These are phyloP conservation scores for Neogale vison DNA, from an alignment of 2,113 vertebrate species.

Conservation along the genomic window DNA sequence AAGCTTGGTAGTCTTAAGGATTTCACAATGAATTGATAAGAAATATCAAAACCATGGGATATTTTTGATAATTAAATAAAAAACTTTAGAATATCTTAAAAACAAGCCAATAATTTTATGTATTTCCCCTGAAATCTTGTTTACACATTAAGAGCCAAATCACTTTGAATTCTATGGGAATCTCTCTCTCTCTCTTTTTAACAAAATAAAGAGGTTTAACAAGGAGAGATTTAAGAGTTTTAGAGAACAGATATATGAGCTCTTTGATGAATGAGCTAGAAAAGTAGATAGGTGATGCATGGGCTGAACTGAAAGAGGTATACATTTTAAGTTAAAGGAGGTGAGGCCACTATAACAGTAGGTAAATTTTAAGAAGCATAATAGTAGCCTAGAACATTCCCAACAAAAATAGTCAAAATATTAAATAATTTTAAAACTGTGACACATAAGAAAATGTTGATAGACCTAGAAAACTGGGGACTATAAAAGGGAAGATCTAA, in stretches of 20 bases:
- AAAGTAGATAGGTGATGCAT: background rate
- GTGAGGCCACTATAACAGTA: background rate
- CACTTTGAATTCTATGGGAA: background rate
- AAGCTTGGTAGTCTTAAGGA: background rate
- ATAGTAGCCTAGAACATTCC: background rate
- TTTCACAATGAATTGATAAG: background rate
- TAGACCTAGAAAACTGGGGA: background rate
- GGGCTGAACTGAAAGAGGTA: background rate
- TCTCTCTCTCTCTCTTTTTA: background rate
- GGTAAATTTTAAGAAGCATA: background rate
- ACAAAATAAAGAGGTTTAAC: background rate
- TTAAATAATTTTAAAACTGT: background rate
- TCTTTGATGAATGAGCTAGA: background rate
- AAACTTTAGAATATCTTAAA: background rate
- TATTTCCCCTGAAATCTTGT: background rate
- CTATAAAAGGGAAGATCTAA: background rate
- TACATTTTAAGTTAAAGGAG: slow-evolving; percentile 15
- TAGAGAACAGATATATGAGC: background rate
- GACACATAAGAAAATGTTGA: background rate
- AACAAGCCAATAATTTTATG: background rate
- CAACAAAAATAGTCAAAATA: background rate
- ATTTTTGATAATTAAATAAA: background rate
- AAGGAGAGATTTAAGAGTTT: background rate
- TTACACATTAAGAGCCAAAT: background rate
- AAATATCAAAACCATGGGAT: background rate